Evolutionary conservation across 2,888 invertebrate genomes (phyloP).

Genomic region (Mesorhabditis belari): DNA sequence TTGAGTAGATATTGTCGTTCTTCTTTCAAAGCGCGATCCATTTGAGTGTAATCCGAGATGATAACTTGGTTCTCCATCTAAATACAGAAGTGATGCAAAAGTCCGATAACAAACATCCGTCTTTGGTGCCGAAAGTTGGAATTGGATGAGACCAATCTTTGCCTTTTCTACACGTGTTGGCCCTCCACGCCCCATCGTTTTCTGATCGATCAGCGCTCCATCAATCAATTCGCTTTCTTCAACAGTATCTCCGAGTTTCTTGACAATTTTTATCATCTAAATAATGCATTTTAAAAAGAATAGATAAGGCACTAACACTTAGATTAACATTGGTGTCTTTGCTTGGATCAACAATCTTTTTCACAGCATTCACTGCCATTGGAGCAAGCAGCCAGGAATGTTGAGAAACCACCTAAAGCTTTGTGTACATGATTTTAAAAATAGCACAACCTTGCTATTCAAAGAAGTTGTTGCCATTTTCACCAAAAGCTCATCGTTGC

Average conservation of each 20-base stretch:
- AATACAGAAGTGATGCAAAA: conserved; percentile 18
- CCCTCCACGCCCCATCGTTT: conserved; percentile 76
- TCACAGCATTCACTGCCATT: conserved; percentile 91
- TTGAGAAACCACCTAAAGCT: conserved; percentile 78
- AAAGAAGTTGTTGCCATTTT: conserved; percentile 95
- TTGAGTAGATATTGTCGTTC: conserved; percentile 95
- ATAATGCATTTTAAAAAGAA: conserved; percentile 65
- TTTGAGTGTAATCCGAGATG: conserved; percentile 97
- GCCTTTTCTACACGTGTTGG: conserved; percentile 91
- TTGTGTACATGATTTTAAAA: background rate
- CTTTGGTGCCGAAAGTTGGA: conserved; percentile 98
- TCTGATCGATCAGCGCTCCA: conserved; percentile 88
- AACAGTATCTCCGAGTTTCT: conserved; percentile 70
- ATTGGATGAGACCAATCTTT: conserved; percentile 95
- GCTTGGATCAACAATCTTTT: conserved; percentile 72
- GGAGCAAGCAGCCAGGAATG: conserved; percentile 90
- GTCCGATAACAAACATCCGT: conserved; percentile 72
- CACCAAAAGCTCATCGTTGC: conserved; percentile 76
- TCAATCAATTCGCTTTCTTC: conserved; percentile 93
- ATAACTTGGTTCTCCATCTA: conserved; percentile 86
- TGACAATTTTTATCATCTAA: conserved; percentile 86
- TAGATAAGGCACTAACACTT: conserved; percentile 59
- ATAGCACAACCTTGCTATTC: conserved; percentile 73
- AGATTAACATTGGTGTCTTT: conserved; percentile 77
- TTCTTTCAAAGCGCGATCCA: conserved; percentile 95